Evolutionary conservation across 2,113 vertebrate species (phyloP).

Genomic region (Megaceryle torquata): DNA sequence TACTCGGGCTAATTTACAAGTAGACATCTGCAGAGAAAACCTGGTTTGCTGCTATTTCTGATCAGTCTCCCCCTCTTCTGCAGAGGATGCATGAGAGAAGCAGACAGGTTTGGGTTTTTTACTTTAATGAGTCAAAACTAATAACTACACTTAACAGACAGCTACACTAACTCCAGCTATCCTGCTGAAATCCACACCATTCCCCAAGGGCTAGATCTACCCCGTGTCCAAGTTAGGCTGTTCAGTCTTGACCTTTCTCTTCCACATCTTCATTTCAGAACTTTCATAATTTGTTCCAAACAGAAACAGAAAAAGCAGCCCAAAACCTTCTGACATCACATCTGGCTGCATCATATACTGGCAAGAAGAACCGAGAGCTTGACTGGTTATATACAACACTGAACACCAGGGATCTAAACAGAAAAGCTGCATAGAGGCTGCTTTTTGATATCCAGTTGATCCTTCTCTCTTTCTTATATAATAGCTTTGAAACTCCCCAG

Average conservation of each 20-base stretch:
- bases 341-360: background rate
- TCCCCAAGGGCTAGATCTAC: background rate
- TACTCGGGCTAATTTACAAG: background rate
- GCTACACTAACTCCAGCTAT: background rate
- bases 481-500: background rate
- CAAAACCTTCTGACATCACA: background rate
- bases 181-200: background rate
- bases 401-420: background rate
- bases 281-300: background rate
- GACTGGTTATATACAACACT: background rate
- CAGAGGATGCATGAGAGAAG: background rate
- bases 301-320: background rate
- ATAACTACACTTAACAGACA: background rate
- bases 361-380: background rate
- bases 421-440: background rate
- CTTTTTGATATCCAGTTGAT: background rate
- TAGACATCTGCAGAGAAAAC: background rate
- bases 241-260: background rate
- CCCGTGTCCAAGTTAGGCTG: background rate
- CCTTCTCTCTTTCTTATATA: background rate
- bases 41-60: background rate
- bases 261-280: background rate
- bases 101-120: background rate
- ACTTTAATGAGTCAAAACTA: background rate
- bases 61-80: background rate